A percentile compares a stretch with the other conserved stretches of the same genome.
phyloP scores from a whole-genome alignment of 1,140 invertebrate species.

The Oedothorax gibbosus region DNA sequence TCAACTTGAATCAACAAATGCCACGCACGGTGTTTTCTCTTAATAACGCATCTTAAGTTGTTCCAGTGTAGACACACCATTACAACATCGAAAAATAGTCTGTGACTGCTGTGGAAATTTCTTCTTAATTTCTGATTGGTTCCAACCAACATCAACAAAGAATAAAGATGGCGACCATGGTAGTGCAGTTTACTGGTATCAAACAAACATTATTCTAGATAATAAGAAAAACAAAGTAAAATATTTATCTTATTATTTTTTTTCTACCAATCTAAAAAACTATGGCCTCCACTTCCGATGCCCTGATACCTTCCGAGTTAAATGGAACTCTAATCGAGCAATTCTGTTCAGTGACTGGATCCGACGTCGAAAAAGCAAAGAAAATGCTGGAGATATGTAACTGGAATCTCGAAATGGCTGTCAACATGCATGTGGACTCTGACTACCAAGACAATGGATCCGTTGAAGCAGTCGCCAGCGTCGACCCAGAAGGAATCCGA shows the following conservation, averaged over 20 bases:
- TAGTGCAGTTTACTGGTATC: neutral
- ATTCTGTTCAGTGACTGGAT: conserved; percentile 52
- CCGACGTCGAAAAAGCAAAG: conserved; percentile 49
- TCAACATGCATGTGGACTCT: conserved; percentile 74
- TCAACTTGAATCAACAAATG: too few relatives aligned
- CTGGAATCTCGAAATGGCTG: conserved; percentile 72
- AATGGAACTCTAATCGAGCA: conserved; percentile 37
- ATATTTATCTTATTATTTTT: neutral
- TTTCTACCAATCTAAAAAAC: neutral
- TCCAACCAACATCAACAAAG: conserved; percentile 36
- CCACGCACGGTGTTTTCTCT: too few relatives aligned
- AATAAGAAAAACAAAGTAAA: too few relatives aligned
- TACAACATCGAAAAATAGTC: too few relatives aligned
- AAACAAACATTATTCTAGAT: neutral
- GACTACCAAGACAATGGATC: conserved; percentile 33
- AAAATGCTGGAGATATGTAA: conserved; percentile 71
- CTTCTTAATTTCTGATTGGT: too few relatives aligned
- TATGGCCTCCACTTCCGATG: conserved; percentile 50
- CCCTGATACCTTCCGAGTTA: neutral
- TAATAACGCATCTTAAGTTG: too few relatives aligned
- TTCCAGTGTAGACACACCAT: too few relatives aligned
- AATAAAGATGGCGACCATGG: conserved; percentile 43
- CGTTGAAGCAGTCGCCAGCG: neutral
- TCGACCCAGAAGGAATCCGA: conserved; percentile 70
- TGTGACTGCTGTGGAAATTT: too few relatives aligned